Percentiles rank a stretch among this genome's conserved stretches.
Conservation (phyloP, 2,113 vertebrate species). For the Phaethon lepturus region DNA sequence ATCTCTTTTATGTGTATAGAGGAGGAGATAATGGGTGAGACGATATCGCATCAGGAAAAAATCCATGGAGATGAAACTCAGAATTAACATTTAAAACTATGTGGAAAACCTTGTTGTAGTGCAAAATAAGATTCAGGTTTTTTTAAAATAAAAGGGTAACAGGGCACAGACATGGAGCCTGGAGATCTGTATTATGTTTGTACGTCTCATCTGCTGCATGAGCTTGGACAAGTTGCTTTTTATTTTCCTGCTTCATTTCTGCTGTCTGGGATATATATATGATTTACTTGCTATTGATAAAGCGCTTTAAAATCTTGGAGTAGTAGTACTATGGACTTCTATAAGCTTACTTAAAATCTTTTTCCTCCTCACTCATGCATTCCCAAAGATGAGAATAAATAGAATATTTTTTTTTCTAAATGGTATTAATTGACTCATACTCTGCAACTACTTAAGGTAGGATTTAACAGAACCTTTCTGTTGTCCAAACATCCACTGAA, state of each 20-base stretch:
- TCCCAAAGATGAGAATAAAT: not conserved
- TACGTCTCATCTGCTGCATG: not conserved
- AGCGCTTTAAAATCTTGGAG: not conserved
- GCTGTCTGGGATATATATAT: not conserved
- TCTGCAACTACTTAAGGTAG: not conserved
- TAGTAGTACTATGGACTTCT: not conserved
- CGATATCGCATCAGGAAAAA: not conserved
- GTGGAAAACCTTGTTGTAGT: not conserved
- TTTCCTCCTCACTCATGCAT: not conserved
- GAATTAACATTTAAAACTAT: not conserved
- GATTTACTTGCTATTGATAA: not conserved
- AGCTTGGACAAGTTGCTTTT: not conserved
- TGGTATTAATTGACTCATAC: fast-evolving
- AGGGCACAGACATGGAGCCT: not conserved
- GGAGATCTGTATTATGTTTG: not conserved
- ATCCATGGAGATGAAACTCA: not conserved
- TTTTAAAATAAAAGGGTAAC: not conserved
- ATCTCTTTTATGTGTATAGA: not conserved
- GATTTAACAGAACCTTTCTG: not conserved
- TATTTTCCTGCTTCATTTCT: not conserved
- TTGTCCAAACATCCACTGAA: not conserved
- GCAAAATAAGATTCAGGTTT: not conserved
- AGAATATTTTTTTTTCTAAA: not conserved
- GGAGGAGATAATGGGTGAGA: not conserved
- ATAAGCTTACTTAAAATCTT: not conserved